Percentiles rank a stretch among this genome's conserved stretches.
Conservation (phyloP, 2,888 invertebrate species). For the Conchocele bisecta region DNA sequence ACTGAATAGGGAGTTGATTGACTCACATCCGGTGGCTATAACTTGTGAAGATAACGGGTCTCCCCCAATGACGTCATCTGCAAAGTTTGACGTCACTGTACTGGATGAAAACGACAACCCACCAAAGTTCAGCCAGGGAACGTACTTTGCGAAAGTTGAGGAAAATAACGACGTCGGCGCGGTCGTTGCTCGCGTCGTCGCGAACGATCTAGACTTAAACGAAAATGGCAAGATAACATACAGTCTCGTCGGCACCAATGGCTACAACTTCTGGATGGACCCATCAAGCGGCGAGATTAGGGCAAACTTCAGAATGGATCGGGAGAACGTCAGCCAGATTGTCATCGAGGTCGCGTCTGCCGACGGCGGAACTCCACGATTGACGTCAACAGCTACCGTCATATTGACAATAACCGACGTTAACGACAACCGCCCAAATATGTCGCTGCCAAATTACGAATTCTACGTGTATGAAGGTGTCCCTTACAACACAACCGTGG, state of each 20-base stretch:
- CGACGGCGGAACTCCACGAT: slow-evolving; percentile 59
- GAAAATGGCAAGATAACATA: slow-evolving; percentile 67
- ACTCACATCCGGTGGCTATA: slow-evolving; percentile 54
- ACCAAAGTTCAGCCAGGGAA: slow-evolving; percentile 88
- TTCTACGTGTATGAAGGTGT: slow-evolving; percentile 61
- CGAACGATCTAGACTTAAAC: slow-evolving; percentile 64
- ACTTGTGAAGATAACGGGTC: slow-evolving; percentile 63
- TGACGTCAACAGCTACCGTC: slow-evolving; percentile 54
- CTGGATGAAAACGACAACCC: slow-evolving; percentile 95
- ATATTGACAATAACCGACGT: slow-evolving; percentile 62
- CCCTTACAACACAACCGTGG: slow-evolving; percentile 56
- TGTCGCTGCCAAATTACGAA: slow-evolving; percentile 58
- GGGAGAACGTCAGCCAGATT: slow-evolving; percentile 63
- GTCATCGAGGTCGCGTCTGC: slow-evolving; percentile 61
- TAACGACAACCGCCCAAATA: slow-evolving; percentile 67
- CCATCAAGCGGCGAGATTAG: slow-evolving; percentile 64
- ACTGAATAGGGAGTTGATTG: slow-evolving; percentile 58
- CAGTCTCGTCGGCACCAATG: slow-evolving; percentile 44
- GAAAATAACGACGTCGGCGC: slow-evolving; percentile 70
- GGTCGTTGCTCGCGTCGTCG: slow-evolving; percentile 60
- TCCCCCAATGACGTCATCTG: slow-evolving; percentile 58
- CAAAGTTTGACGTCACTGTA: slow-evolving; percentile 83
- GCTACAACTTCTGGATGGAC: slow-evolving; percentile 64
- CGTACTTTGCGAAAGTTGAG: slow-evolving; percentile 61
- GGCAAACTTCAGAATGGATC: slow-evolving; percentile 66